These are phyloP conservation scores for Sebastes ruberrimus DNA, from an alignment of 2,797 vertebrate genomes.

Conservation along the genomic window DNA sequence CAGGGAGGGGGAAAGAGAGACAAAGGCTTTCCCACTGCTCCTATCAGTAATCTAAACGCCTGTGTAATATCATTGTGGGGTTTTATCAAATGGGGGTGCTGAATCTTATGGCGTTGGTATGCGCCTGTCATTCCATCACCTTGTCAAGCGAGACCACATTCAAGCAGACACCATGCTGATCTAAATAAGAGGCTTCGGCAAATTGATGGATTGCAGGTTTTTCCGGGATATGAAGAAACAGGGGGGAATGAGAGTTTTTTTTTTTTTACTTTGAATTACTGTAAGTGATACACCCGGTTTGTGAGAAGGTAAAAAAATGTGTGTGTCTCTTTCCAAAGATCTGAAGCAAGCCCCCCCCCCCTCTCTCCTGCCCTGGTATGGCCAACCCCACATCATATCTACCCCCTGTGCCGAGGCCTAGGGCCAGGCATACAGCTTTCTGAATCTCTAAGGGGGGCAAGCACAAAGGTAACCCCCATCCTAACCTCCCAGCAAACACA, in stretches of 20 bases:
- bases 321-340: conserved; percentile 50
- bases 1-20: conserved; percentile 47
- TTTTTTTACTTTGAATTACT: conserved; percentile 41
- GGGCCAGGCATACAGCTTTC: conserved; percentile 76
- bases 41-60: conserved; percentile 76
- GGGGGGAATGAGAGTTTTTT: conserved; percentile 16
- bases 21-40: conserved; percentile 73
- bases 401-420: conserved; percentile 75
- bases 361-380: conserved; percentile 34
- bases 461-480: conserved; percentile 74
- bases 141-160: conserved; percentile 74
- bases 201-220: conserved; percentile 76
- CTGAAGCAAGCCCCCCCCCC: conserved; percentile 43
- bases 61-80: conserved; percentile 74
- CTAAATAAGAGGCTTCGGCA: conserved; percentile 73
- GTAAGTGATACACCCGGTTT: conserved; percentile 51
- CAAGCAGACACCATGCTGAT: conserved; percentile 75
- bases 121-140: conserved; percentile 77
- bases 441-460: conserved; percentile 73
- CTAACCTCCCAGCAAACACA: conserved; percentile 61
- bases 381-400: conserved; percentile 73
- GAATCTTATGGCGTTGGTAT: conserved; percentile 69
- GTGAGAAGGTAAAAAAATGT: conserved; percentile 23
- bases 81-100: conserved; percentile 70
- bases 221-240: conserved; percentile 69